These are phyloP conservation scores for Ctenicera cuprea DNA, from an alignment of 2,888 invertebrate genomes.

Conservation along the genomic window DNA sequence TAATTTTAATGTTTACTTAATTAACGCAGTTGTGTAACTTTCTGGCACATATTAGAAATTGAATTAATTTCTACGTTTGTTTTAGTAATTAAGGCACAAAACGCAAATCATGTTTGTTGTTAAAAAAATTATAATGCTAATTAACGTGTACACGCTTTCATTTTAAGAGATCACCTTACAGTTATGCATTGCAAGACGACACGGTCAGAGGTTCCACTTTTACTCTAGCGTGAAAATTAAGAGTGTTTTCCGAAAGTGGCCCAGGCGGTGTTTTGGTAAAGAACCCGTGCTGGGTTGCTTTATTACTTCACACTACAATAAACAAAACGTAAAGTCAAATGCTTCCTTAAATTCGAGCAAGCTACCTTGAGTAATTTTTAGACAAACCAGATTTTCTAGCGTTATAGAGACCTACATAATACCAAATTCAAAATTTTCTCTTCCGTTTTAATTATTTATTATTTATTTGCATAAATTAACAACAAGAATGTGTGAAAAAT, in stretches of 20 bases:
- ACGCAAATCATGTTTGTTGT: not conserved
- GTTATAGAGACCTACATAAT: too few relatives aligned
- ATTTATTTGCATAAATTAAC: too few relatives aligned
- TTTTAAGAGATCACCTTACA: conserved; percentile 1
- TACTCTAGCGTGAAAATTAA: conserved; percentile 15
- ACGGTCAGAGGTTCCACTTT: conserved; percentile 18
- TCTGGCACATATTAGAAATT: conserved; percentile 10
- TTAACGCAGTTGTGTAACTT: conserved; percentile 1
- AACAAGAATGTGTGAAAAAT: too few relatives aligned
- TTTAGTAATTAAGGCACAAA: conserved; percentile 13
- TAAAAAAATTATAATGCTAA: conserved; percentile 21
- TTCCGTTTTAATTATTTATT: too few relatives aligned
- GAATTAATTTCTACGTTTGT: conserved; percentile 5
- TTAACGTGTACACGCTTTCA: conserved; percentile 19
- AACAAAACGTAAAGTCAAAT: too few relatives aligned
- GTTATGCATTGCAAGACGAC: conserved; percentile 4
- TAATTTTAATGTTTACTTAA: not conserved
- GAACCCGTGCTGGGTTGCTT: too few relatives aligned
- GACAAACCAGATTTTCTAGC: too few relatives aligned
- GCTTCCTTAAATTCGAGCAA: too few relatives aligned
- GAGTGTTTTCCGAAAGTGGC: not conserved
- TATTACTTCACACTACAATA: too few relatives aligned
- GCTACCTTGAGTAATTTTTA: too few relatives aligned
- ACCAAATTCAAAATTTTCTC: too few relatives aligned
- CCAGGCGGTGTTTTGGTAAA: not conserved